Percentiles rank a stretch among this genome's conserved stretches.
Conservation (phyloP, 1,140 invertebrate genomes). For the Dufourea novaeangliae region DNA sequence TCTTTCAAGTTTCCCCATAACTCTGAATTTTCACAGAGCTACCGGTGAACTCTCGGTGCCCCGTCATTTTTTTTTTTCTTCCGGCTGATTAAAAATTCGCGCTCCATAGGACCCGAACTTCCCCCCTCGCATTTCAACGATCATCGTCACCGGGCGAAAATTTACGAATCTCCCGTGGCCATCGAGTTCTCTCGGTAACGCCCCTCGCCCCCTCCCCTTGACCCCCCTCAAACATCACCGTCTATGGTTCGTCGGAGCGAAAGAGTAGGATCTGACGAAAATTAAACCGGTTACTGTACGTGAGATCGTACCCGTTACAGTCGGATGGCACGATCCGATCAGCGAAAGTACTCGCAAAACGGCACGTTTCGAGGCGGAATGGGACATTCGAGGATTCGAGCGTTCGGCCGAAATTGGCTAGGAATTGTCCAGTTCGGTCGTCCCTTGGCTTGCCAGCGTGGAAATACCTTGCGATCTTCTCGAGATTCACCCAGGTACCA, state of each 20-base stretch:
- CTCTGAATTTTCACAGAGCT: slow-evolving; percentile 41
- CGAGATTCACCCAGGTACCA: slow-evolving; percentile 40
- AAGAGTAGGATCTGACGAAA: slow-evolving; percentile 16
- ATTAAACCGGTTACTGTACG: slow-evolving; percentile 38
- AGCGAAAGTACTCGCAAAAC: slow-evolving; percentile 40
- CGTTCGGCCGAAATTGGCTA: slow-evolving; percentile 49
- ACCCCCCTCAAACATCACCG: no score
- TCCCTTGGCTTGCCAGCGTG: neutral
- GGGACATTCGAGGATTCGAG: slow-evolving; percentile 19
- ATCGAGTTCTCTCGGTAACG: neutral
- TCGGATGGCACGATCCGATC: slow-evolving; percentile 44
- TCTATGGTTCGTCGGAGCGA: neutral
- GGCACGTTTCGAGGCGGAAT: slow-evolving; percentile 21
- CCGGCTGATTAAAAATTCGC: slow-evolving; percentile 63
- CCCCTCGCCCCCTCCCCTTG: no score
- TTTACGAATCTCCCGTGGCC: slow-evolving; percentile 23
- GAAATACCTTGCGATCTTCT: slow-evolving; percentile 42
- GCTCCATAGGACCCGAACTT: slow-evolving; percentile 35
- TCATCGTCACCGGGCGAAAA: slow-evolving; percentile 12
- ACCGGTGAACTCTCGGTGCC: slow-evolving; percentile 20
- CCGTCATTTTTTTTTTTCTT: slow-evolving; percentile 32
- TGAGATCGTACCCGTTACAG: slow-evolving; percentile 2
- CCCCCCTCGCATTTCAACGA: slow-evolving; percentile 33
- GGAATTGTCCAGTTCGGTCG: slow-evolving; percentile 44
- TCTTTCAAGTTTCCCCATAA: slow-evolving; percentile 52